Evolutionary conservation across 30 jellyfish, hydroid and myxozoan genomes (phyloP).

Genomic region (Rhopilema esculentum): DNA sequence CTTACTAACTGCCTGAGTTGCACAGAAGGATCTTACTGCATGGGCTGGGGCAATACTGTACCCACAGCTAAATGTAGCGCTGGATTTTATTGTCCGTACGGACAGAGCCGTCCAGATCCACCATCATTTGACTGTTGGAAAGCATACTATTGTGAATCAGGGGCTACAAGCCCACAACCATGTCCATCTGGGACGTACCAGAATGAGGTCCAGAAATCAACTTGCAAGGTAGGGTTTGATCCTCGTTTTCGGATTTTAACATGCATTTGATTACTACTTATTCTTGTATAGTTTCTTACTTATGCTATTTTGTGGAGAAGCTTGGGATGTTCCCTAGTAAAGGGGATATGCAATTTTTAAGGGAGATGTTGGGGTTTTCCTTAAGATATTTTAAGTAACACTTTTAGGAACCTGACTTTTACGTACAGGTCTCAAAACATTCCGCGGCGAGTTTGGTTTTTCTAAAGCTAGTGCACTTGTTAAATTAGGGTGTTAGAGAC

Average conservation of each 20-base stretch:
- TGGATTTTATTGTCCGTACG: constrained; percentile 93
- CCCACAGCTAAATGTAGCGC: constrained; percentile 91
- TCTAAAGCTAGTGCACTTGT: no score
- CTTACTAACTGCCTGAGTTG: constrained; percentile 84
- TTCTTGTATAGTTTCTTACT: neutral
- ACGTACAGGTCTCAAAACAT: no score
- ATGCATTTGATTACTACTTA: neutral
- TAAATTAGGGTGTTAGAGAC: no score
- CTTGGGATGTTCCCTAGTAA: no score
- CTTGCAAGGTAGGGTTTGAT: constrained; percentile 83
- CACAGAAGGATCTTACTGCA: constrained; percentile 84
- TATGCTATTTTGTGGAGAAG: no score
- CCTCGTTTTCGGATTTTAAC: neutral
- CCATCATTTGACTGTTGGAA: constrained; percentile 73
- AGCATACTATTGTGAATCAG: constrained; percentile 84
- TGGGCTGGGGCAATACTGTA: constrained; percentile 88
- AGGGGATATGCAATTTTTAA: no score
- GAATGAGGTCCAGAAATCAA: constrained; percentile 78
- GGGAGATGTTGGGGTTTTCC: no score
- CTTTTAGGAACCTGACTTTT: no score
- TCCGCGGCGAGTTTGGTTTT: no score
- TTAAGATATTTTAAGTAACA: no score
- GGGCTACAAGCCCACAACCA: constrained; percentile 68
- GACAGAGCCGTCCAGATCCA: constrained; percentile 87
- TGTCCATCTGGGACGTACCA: constrained; percentile 94